Conservation (phyloP, 2,113 vertebrate genomes). For the Crotalus tigris region DNA sequence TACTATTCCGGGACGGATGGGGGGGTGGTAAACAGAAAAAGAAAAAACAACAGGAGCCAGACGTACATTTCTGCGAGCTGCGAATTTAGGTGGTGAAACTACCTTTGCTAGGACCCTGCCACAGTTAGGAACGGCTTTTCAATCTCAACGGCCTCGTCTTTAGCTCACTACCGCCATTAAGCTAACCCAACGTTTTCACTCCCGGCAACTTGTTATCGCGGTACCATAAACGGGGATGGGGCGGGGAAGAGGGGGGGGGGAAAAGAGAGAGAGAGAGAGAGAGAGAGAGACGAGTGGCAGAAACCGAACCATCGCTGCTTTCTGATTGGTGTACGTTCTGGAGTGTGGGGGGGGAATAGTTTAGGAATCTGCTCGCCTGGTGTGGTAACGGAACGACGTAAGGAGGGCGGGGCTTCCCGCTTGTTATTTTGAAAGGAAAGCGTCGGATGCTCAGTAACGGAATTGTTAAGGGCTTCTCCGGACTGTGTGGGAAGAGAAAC, state of each 20-base stretch:
- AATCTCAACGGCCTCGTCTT: background rate
- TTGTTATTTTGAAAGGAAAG: background rate
- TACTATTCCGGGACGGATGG: background rate
- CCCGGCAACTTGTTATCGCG: background rate
- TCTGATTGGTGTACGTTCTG: background rate
- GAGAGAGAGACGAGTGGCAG: background rate
- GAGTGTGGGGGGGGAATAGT: background rate
- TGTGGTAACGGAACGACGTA: background rate
- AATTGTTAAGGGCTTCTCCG: rapidly evolving
- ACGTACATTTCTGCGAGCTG: background rate
- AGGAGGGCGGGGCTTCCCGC: background rate
- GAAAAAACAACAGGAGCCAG: background rate
- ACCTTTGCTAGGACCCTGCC: background rate
- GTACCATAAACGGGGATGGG: background rate
- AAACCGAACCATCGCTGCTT: background rate
- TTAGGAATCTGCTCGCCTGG: background rate
- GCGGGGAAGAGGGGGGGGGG: too few relatives aligned
- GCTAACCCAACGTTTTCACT: background rate
- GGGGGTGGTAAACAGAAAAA: background rate
- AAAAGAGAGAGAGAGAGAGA: too few relatives aligned
- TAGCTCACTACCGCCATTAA: background rate
- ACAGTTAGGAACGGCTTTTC: background rate
- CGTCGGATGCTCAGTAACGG: background rate
- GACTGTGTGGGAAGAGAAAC: background rate
- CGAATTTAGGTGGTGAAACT: background rate